These are phyloP conservation scores for Harpagifer antarcticus DNA, from an alignment of 2,797 vertebrate genomes.

Conservation along the genomic window DNA sequence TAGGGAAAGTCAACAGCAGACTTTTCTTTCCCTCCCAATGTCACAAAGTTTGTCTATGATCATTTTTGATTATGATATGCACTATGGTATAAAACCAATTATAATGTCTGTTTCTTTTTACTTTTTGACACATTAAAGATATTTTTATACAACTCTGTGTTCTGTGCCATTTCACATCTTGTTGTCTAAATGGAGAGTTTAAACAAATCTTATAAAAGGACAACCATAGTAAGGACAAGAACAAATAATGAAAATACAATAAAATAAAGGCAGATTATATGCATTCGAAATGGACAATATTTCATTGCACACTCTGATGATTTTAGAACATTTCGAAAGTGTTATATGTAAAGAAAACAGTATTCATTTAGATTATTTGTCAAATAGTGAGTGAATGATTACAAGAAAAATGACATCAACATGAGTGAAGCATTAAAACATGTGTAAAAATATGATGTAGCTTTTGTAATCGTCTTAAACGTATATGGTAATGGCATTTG, in stretches of 20 bases:
- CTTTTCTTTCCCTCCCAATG: slow-evolving; percentile 11
- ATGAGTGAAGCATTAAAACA: too few relatives aligned
- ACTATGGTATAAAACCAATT: slow-evolving; percentile 58
- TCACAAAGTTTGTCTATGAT: slow-evolving; percentile 40
- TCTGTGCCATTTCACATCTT: not conserved
- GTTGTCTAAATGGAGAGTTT: not conserved
- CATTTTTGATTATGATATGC: slow-evolving; percentile 59
- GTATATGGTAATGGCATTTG: not conserved
- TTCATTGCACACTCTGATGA: too few relatives aligned
- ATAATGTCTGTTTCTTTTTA: slow-evolving; percentile 66
- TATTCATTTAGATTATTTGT: not conserved
- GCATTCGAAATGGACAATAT: not conserved
- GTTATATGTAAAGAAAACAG: too few relatives aligned
- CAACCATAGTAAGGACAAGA: not conserved
- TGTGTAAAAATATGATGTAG: not conserved
- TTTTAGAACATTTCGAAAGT: too few relatives aligned
- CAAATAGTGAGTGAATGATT: not conserved
- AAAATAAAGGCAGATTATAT: not conserved
- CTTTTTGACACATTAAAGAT: slow-evolving; percentile 79
- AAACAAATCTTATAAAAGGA: not conserved
- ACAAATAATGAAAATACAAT: not conserved
- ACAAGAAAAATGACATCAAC: not conserved
- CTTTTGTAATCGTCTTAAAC: not conserved
- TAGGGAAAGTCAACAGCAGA: slow-evolving; percentile 5
- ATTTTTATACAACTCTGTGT: slow-evolving; percentile 75